Conservation (phyloP, 2,797 vertebrate species). For the Hyperoplus immaculatus region DNA sequence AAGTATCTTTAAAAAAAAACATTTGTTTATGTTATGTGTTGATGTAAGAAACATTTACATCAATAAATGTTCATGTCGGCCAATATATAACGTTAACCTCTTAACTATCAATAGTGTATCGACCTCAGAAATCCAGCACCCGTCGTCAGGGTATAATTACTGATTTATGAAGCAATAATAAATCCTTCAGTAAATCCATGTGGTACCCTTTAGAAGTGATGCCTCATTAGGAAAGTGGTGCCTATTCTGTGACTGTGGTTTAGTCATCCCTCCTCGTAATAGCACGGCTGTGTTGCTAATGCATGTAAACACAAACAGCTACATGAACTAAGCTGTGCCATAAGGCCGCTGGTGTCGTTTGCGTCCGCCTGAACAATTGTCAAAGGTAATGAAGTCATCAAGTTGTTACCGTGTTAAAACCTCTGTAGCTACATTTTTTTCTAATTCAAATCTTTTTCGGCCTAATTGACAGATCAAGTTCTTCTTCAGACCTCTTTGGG, state of each 20-base stretch:
- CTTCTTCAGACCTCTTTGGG: conserved; percentile 12
- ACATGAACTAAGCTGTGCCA: not conserved
- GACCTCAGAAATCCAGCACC: not conserved
- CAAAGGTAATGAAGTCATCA: conserved; percentile 19
- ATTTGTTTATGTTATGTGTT: not conserved
- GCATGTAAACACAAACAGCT: conserved; percentile 9
- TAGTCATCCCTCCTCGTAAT: not conserved
- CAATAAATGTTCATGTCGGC: not conserved
- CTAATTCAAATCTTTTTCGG: conserved; percentile 28
- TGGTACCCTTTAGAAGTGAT: conserved; percentile 3
- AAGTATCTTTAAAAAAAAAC: too few relatives aligned
- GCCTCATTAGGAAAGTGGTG: conserved; percentile 6
- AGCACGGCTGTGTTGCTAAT: not conserved
- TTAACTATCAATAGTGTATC: conserved; percentile 4
- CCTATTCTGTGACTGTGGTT: not conserved
- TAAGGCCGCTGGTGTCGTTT: conserved; percentile 27
- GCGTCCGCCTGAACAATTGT: conserved; percentile 30
- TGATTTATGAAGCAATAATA: conserved; percentile 20
- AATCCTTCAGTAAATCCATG: conserved; percentile 21
- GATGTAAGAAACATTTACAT: not conserved
- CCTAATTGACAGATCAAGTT: conserved; percentile 45
- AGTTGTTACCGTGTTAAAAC: conserved; percentile 16
- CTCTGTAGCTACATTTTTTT: not conserved
- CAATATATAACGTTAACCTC: not conserved
- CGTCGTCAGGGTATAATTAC: not conserved